Evolutionary conservation across 1,140 invertebrate genomes (phyloP).

Genomic region (Drosophila azteca): DNA sequence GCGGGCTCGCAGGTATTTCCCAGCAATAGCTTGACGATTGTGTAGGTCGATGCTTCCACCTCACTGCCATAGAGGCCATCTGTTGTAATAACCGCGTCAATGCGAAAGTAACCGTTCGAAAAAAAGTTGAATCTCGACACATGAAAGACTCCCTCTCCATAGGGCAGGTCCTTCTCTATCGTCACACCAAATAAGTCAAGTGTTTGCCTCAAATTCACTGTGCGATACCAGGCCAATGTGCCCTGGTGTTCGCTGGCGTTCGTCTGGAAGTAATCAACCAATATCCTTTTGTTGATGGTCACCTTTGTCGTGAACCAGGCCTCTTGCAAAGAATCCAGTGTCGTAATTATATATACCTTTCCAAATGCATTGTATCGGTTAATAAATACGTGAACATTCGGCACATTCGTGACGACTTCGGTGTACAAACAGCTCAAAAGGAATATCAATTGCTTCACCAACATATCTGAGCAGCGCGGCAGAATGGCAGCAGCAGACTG

Average conservation of each 20-base stretch:
- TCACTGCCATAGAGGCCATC: slow-evolving; percentile 22
- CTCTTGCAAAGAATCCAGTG: slow-evolving; percentile 18
- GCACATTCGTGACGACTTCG: not conserved
- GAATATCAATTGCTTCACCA: not conserved
- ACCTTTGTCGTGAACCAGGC: slow-evolving; percentile 48
- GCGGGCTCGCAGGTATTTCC: slow-evolving; percentile 27
- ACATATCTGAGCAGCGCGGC: not conserved
- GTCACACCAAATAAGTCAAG: slow-evolving; percentile 29
- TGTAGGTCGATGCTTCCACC: not conserved
- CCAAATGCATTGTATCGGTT: slow-evolving; percentile 18
- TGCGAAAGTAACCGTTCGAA: slow-evolving; percentile 22
- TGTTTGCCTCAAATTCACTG: slow-evolving; percentile 15
- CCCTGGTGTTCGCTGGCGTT: slow-evolving; percentile 34
- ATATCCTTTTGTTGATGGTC: slow-evolving; percentile 16
- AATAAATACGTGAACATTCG: slow-evolving; percentile 26
- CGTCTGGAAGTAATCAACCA: slow-evolving; percentile 50
- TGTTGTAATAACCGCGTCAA: slow-evolving; percentile 16
- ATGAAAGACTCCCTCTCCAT: slow-evolving; percentile 40
- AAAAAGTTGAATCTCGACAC: slow-evolving; percentile 27
- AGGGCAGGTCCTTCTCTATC: slow-evolving; percentile 11
- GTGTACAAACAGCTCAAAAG: not conserved
- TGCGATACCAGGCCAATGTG: slow-evolving; percentile 34
- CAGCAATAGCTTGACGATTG: slow-evolving; percentile 20
- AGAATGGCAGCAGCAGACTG: too few species aligned
- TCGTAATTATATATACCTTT: slow-evolving; percentile 17